A percentile compares a stretch with the other conserved stretches of the same genome.
phyloP scores from a whole-genome alignment of 2,888 invertebrate species.

The Diabrotica balteata region DNA sequence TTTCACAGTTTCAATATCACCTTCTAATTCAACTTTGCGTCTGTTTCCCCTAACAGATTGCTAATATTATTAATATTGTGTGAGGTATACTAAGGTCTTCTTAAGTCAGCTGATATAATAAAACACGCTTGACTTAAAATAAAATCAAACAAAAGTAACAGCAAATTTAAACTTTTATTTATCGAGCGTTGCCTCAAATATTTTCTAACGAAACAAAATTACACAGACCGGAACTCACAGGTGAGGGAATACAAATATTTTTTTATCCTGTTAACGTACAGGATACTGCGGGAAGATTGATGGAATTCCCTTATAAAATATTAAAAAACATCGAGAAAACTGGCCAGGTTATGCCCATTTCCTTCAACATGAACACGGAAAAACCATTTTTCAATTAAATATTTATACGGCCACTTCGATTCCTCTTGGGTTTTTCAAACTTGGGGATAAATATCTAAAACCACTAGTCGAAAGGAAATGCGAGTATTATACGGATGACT shows the following conservation, averaged over 20 bases:
- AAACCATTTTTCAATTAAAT: conserved; percentile 25
- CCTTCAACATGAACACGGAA: conserved; percentile 13
- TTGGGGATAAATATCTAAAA: conserved; percentile 4
- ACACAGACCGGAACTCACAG: no score
- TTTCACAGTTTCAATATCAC: no score
- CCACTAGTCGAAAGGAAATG: neutral
- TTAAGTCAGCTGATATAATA: no score
- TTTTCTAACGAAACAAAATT: no score
- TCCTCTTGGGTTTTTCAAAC: conserved; percentile 8
- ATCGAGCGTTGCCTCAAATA: no score
- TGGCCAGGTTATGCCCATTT: conserved; percentile 18
- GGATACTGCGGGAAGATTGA: conserved; percentile 14
- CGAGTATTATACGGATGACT: neutral
- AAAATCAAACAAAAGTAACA: no score
- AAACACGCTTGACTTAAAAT: no score
- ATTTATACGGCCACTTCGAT: conserved; percentile 20
- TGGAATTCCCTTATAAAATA: conserved; percentile 25
- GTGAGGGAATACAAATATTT: conserved; percentile 4
- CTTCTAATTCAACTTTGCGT: no score
- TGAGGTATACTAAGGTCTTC: no score
- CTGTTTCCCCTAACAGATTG: no score
- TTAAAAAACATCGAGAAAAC: conserved; percentile 17
- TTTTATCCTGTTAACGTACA: conserved; percentile 11
- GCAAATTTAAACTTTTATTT: no score
- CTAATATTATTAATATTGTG: no score